phyloP scores from a whole-genome alignment of 2,797 vertebrate species.

The Florisuga fusca region DNA sequence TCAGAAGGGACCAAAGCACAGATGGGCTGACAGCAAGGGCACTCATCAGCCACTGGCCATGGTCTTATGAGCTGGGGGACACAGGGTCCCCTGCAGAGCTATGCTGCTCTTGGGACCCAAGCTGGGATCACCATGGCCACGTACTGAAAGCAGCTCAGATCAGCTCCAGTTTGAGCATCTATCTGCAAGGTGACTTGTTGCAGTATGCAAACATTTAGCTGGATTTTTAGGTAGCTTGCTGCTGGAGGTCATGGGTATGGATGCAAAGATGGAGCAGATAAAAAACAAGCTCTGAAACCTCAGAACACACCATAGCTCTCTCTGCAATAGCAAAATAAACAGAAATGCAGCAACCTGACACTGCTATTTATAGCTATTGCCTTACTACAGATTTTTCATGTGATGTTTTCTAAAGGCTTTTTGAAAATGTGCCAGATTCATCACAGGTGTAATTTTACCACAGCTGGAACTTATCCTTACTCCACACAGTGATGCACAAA shows the following conservation, averaged over 20 bases:
- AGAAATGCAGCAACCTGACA: neutral
- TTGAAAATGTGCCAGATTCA: neutral
- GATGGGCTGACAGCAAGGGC: neutral
- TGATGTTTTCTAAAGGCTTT: neutral
- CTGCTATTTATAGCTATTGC: neutral
- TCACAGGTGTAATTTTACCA: neutral
- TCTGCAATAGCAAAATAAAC: neutral
- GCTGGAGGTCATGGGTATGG: neutral
- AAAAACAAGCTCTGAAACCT: neutral
- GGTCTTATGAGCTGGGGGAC: rapidly evolving
- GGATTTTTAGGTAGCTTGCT: neutral
- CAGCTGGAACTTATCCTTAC: neutral
- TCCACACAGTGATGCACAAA: neutral
- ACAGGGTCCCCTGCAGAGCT: neutral
- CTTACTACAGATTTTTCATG: neutral
- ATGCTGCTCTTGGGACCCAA: neutral
- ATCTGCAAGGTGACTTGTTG: neutral
- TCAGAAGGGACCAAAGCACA: neutral
- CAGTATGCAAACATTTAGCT: rapidly evolving
- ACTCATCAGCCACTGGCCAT: neutral
- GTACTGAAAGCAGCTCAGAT: neutral
- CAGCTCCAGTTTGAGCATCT: neutral
- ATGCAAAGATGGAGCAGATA: neutral
- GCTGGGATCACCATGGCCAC: no score
- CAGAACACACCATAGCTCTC: neutral